These are phyloP conservation scores for Drosophila sechellia DNA, from an alignment of 1,140 invertebrate genomes.

Conservation along the genomic window DNA sequence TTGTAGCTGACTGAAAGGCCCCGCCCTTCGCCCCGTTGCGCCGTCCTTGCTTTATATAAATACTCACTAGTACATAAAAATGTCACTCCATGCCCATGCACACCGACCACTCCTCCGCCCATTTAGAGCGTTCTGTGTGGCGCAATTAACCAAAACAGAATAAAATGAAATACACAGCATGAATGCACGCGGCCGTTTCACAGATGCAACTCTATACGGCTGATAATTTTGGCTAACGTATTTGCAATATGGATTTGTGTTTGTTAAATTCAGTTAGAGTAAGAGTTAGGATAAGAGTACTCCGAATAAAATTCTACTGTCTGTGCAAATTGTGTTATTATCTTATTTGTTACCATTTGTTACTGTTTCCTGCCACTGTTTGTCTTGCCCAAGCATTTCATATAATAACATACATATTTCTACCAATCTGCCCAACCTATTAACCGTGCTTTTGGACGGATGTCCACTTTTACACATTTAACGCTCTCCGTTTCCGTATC, in stretches of 20 bases:
- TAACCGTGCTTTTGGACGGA: neutral
- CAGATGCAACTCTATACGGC: too few relatives aligned
- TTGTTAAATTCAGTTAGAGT: too few relatives aligned
- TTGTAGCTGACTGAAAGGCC: constrained; percentile 45
- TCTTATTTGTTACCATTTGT: too few relatives aligned
- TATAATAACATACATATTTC: too few relatives aligned
- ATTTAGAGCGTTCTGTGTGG: constrained; percentile 51
- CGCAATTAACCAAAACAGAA: constrained; percentile 68
- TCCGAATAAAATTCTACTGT: too few relatives aligned
- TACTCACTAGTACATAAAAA: constrained; percentile 45
- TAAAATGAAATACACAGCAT: constrained; percentile 24
- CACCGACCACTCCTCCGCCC: constrained; percentile 14
- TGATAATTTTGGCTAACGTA: too few relatives aligned
- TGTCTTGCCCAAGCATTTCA: too few relatives aligned
- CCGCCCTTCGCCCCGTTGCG: constrained; percentile 3
- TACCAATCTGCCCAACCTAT: neutral
- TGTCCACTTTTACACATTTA: constrained; percentile 23
- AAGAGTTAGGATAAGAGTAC: too few relatives aligned
- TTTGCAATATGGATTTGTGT: too few relatives aligned
- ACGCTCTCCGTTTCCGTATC: constrained; percentile 29
- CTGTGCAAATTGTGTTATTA: too few relatives aligned
- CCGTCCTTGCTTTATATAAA: constrained; percentile 14
- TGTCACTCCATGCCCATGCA: constrained; percentile 58
- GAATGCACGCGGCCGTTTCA: constrained; percentile 45
- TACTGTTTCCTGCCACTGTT: too few relatives aligned